Base-by-base conservation (phyloP, 2,797 vertebrate species). In the Scolopax rusticola region DNA sequence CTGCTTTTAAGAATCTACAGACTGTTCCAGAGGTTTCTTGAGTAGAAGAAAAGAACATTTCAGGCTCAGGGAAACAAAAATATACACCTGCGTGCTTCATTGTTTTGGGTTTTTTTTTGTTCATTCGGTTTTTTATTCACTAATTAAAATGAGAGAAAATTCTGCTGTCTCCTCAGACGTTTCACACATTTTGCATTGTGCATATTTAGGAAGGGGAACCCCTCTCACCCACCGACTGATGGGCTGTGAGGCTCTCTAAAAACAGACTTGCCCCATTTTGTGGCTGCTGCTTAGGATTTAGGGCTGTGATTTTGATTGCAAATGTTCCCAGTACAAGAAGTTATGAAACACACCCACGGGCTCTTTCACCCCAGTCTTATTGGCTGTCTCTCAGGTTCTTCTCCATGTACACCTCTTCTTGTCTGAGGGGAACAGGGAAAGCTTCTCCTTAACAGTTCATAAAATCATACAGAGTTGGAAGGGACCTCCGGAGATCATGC, bases 141-240 rank as follows among this genome's bases (percentile, higher is more conserved):
- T 54, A 61, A 67, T 67, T 86, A 33, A 82, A 88, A 65, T n/a
- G 12, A 61, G 30, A 79, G n/a, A 54, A 50, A 54, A 1, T 53
- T 79, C 38, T 73, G 10, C 59, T 63, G 13, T 48, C 7, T 70
- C 30, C 84, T 68, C 10, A 51, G 30, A 23, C 0, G 0, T 45
- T 85, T 91, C 15, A 28, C 2, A 4, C 30, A 15, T 41, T 89
- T 87, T 77, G 8, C 20, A 11, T 6, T 63, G 16, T 38, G 16
- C 3, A 1, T 8, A n/a, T 56, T 64, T 45, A 56, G 45, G 50
- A 87, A 83, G 33, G 18, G 40, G 45, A 82, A 36, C 7, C 23
- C 16, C 36, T 84, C 43, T 15, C 0, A 0, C 8, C 2, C 48
- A 38, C 6, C 25, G 15, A 61, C 38, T 2, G 1, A 32, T 9